These are phyloP conservation scores for Andrena praecox DNA, from an alignment of 2,888 invertebrate genomes.

Conservation along the genomic window DNA sequence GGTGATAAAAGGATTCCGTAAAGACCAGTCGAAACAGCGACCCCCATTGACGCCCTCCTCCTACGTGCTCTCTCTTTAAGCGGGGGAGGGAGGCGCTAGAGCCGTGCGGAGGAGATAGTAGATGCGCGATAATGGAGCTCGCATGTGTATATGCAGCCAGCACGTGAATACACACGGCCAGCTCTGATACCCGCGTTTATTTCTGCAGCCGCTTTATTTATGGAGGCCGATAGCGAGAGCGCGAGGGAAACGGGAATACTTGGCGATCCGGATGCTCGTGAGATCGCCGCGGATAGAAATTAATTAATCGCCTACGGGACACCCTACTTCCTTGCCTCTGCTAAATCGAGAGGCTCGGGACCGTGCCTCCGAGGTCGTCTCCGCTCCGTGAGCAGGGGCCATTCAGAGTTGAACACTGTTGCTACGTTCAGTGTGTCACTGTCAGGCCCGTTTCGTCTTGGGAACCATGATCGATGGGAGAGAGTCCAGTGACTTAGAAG, in stretches of 20 bases:
- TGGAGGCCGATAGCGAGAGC: constrained; percentile 76
- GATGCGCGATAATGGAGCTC: constrained; percentile 71
- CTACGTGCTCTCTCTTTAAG: constrained; percentile 21
- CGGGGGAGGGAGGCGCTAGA: neutral
- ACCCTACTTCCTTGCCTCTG: neutral
- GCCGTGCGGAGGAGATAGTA: constrained; percentile 66
- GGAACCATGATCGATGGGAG: no score
- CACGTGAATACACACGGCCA: constrained; percentile 67
- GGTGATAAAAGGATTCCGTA: constrained; percentile 68
- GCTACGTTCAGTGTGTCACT: neutral
- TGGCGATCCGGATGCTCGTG: constrained; percentile 28
- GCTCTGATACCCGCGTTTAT: constrained; percentile 77
- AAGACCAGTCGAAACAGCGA: constrained; percentile 63
- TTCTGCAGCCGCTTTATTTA: constrained; percentile 79
- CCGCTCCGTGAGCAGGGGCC: neutral
- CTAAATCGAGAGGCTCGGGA: neutral
- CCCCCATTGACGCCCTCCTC: constrained; percentile 67
- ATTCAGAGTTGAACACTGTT: neutral
- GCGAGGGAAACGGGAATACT: constrained; percentile 57
- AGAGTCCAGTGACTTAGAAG: no score
- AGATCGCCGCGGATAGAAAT: constrained; percentile 42
- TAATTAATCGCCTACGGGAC: constrained; percentile 44
- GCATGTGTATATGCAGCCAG: constrained; percentile 3
- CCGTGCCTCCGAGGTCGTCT: neutral
- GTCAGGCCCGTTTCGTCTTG: no score